Percentiles rank a stretch among this genome's conserved stretches.
Evolutionary conservation across 2,888 invertebrate genomes (phyloP).

Genomic region (Tetranychus truncatus): DNA sequence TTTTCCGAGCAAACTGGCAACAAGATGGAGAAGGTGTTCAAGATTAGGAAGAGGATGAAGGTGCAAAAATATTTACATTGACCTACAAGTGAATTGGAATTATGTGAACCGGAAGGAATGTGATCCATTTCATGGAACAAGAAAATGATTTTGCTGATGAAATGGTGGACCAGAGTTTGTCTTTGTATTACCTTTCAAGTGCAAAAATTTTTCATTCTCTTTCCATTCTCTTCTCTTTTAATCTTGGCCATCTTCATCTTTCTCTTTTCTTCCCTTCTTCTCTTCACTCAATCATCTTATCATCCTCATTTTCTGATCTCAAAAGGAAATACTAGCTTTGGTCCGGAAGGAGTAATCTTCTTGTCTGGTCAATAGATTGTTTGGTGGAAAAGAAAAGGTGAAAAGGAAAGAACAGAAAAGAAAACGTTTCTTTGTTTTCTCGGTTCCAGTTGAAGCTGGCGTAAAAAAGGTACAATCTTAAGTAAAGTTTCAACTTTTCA

Average conservation of each 20-base stretch:
- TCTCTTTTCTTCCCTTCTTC: background rate
- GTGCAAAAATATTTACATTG: background rate
- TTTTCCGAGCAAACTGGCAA: no score
- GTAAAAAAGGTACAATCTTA: no score
- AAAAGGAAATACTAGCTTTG: background rate
- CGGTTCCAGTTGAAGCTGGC: no score
- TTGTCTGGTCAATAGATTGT: background rate
- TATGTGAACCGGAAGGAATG: background rate
- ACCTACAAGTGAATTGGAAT: conserved; percentile 1
- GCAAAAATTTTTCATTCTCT: background rate
- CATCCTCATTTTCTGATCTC: background rate
- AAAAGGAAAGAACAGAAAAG: background rate
- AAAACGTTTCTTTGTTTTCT: background rate
- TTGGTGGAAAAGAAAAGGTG: background rate
- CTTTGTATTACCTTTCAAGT: background rate
- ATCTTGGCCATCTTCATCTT: background rate
- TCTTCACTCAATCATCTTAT: background rate
- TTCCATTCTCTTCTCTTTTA: background rate
- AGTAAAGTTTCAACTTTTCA: no score
- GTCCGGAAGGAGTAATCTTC: background rate
- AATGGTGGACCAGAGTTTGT: background rate
- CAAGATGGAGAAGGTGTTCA: no score
- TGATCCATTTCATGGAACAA: background rate
- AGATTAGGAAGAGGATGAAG: background rate
- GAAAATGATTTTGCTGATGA: background rate